A percentile compares a stretch with the other conserved stretches of the same genome.
Conservation (phyloP, 2,113 vertebrate genomes). For the Pyrgilauda ruficollis region DNA sequence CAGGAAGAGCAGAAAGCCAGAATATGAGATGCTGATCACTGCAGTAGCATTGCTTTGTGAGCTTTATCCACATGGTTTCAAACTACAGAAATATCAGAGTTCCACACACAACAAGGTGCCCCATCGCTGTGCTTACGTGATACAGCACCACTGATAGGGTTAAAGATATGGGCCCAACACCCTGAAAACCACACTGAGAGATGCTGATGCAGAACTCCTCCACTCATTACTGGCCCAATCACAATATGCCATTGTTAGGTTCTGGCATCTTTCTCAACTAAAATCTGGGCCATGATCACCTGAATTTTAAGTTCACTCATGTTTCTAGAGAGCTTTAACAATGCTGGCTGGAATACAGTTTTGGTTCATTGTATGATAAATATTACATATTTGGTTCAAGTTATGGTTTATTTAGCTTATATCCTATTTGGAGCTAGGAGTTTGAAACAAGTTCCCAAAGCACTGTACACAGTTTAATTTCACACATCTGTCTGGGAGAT, state of each 20-base stretch:
- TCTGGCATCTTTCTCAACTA: not conserved
- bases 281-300: not conserved
- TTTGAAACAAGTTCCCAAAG: not conserved
- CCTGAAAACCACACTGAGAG: not conserved
- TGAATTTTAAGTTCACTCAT: not conserved
- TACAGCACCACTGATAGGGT: not conserved
- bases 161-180: not conserved
- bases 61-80: not conserved
- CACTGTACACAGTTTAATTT: not conserved
- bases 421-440: not conserved
- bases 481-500: not conserved
- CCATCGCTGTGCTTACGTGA: not conserved
- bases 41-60: not conserved
- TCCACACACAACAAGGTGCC: not conserved
- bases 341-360: not conserved
- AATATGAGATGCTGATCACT: not conserved
- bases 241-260: not conserved
- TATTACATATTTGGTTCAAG: not conserved
- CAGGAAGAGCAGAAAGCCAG: not conserved
- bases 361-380: not conserved
- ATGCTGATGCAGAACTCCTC: not conserved
- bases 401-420: not conserved
- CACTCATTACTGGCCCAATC: not conserved
- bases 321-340: not conserved
- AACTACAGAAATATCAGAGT: not conserved